phyloP scores from a whole-genome alignment of 2,113 vertebrate species.

The Melierax canorus region DNA sequence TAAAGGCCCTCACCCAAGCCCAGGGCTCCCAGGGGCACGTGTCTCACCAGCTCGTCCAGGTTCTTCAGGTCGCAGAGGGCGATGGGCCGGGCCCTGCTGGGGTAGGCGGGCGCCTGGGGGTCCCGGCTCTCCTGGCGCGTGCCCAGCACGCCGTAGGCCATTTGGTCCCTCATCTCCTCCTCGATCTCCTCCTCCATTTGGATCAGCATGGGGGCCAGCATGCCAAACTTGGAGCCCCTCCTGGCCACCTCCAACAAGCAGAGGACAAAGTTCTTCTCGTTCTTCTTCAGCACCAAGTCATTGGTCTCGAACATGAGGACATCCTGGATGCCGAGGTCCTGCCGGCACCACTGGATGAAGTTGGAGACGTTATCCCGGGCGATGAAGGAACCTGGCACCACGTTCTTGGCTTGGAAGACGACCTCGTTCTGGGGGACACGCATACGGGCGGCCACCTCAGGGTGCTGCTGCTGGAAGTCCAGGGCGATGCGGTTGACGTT shows the following conservation, averaged over 20 bases:
- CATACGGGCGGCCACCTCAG: slow-evolving; percentile 70
- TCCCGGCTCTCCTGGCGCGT: not conserved
- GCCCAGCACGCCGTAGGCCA: slow-evolving; percentile 29
- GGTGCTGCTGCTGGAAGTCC: slow-evolving; percentile 71
- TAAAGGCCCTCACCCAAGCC: not conserved
- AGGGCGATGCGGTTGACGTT: slow-evolving; percentile 70
- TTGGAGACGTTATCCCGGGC: slow-evolving; percentile 95
- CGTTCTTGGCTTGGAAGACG: slow-evolving; percentile 84
- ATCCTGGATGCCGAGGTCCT: slow-evolving; percentile 91
- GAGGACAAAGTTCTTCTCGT: slow-evolving; percentile 94
- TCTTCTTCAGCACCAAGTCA: slow-evolving; percentile 91
- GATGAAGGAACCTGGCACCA: slow-evolving; percentile 85
- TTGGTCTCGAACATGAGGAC: slow-evolving; percentile 99
- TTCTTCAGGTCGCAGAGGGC: slow-evolving; percentile 88
- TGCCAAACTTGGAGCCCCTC: slow-evolving; percentile 89
- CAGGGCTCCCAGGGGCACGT: fast-evolving
- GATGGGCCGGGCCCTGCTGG: slow-evolving; percentile 77
- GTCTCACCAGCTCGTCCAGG: slow-evolving; percentile 93
- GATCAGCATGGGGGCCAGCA: slow-evolving; percentile 94
- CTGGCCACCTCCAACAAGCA: slow-evolving; percentile 94
- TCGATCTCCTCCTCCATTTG: slow-evolving; percentile 98
- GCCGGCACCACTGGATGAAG: slow-evolving; percentile 94
- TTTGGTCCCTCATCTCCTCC: slow-evolving; percentile 85
- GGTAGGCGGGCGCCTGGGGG: not conserved
- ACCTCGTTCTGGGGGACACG: slow-evolving; percentile 83